phyloP scores from a whole-genome alignment of 2,113 vertebrate species.

The Felis catus region F.catus_Fca126_mat1.0 CM031424.1:92687501-92688000 shows the following conservation, averaged over 20 bases:
- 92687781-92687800: neutral
- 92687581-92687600: too few relatives aligned
- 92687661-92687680: neutral
- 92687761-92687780: neutral
- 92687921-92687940: too few relatives aligned
- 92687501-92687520: too few relatives aligned
- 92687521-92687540: rapidly evolving
- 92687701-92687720: rapidly evolving
- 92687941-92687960: rapidly evolving
- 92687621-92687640: neutral
- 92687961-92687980: neutral
- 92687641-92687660: neutral
- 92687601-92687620: neutral
- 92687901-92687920: neutral
- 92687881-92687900: neutral
- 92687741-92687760: neutral
- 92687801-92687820: slow-evolving; percentile 78
- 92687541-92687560: rapidly evolving
- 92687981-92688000: rapidly evolving
- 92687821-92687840: slow-evolving; percentile 71
- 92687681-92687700: neutral
- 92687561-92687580: too few relatives aligned
- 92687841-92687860: slow-evolving; percentile 25
- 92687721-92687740: neutral
- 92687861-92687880: neutral